These are phyloP conservation scores for Fabriciana adippe DNA, from an alignment of 2,888 invertebrate genomes.

Conservation along the genomic window DNA sequence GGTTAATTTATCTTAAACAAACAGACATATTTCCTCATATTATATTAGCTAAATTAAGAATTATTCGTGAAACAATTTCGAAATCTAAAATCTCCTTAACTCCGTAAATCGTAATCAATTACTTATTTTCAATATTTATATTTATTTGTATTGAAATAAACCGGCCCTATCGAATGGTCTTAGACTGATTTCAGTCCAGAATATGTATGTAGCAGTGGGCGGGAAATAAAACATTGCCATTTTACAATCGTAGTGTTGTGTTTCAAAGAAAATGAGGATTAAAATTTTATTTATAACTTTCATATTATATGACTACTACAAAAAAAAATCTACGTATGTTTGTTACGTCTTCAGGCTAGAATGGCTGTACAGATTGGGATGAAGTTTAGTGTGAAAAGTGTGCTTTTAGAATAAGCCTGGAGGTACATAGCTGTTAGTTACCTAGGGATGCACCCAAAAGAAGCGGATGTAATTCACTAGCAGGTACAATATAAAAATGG, in stretches of 20 bases:
- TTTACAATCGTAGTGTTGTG: slow-evolving; percentile 28
- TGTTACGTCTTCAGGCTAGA: no score
- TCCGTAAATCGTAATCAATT: slow-evolving; percentile 31
- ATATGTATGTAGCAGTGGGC: slow-evolving; percentile 30
- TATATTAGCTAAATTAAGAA: background rate
- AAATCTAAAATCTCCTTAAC: slow-evolving; percentile 19
- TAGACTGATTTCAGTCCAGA: slow-evolving; percentile 27
- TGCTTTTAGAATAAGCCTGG: no score
- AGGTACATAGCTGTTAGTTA: no score
- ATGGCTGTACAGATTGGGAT: no score
- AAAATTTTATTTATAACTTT: no score
- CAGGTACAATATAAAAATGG: no score
- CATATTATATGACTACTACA: background rate
- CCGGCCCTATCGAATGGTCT: slow-evolving; percentile 19
- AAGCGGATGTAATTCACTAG: no score
- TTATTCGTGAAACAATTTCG: slow-evolving; percentile 17
- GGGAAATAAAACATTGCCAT: slow-evolving; percentile 30
- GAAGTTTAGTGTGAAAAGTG: no score
- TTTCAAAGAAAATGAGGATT: background rate
- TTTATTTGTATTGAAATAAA: slow-evolving; percentile 31
- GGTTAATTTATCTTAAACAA: no score
- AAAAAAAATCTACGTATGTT: background rate
- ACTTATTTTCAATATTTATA: slow-evolving; percentile 26
- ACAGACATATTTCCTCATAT: background rate
- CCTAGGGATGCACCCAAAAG: no score